Base-by-base conservation (phyloP, 2,888 invertebrate genomes). In the Cancer borealis region DNA sequence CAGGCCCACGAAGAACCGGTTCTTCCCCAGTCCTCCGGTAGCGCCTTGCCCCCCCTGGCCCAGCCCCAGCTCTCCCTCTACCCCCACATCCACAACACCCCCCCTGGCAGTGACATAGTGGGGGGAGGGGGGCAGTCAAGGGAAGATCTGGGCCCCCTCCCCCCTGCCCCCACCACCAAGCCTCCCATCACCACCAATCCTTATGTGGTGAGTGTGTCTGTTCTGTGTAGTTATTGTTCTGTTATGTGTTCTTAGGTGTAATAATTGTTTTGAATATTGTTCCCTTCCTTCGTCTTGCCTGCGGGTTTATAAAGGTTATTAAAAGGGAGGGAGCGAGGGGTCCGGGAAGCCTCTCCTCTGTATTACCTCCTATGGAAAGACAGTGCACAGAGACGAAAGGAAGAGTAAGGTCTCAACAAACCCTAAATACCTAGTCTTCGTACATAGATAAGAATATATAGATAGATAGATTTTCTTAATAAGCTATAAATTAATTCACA, bases 21-120 rank as follows among this genome's bases (percentile, higher is more conserved):
- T 10, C 88, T 95, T 45, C 92, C 93, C 49, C 73, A 92, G 47
- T 39, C 89, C 17, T 91, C 93, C 21, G 92, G 92, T 54, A 93
- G 89, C 49, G 89, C 94, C 26, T 49, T 95, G 84, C 95, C 95
- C 12, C 95, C 93, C 14, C 92, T 92, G 47, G 93, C 93, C 66
- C 93, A 93, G 60, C 94, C 95, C 17, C 94, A 94, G 90, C 92
- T 94, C 26, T 95, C 94, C 26, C 95, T 95, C 84, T 95, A 95
- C 73, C 95, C 95, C 21, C 95, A 95, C 92, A 95, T 95, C 79
- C 95, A 95, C 92, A 95, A 88, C 92, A 93, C 95, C 47, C 93
- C 94, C 46, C 95, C 95, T 45, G 92, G 94, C 49, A 94, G 93
- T 92, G 95, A 95, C 87, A 95, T 95, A 79, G 94, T 94, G 39